A percentile compares a stretch with the other conserved stretches of the same genome.
Conservation (phyloP, 2,797 vertebrate species). For the Onychomys torridus region DNA sequence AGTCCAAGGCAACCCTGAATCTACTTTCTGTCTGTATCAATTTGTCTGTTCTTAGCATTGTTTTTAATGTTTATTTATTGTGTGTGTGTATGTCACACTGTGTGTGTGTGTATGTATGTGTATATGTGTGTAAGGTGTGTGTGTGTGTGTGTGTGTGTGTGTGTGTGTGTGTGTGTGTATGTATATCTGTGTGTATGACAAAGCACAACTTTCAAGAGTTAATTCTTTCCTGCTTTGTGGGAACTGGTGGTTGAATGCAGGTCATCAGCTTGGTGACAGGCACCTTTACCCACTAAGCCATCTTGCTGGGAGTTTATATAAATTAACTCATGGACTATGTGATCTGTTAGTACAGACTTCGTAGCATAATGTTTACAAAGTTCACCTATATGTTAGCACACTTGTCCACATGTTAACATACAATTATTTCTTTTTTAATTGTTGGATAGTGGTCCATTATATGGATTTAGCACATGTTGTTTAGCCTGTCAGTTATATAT, state of each 20-base stretch:
- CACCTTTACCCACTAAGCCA: neutral
- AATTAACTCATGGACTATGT: neutral
- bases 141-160: neutral
- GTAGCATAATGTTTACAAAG: slow-evolving; percentile 12
- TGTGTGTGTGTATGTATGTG: neutral
- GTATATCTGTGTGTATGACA: neutral
- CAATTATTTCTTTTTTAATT: neutral
- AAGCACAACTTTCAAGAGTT: neutral
- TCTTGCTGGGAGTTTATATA: neutral
- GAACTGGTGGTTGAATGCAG: neutral
- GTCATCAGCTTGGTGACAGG: too few species aligned
- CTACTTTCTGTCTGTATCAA: neutral
- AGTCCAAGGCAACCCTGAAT: neutral
- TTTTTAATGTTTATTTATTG: neutral
- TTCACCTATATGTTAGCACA: neutral
- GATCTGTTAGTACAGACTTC: neutral
- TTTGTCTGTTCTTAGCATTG: neutral
- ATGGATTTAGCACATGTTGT: neutral
- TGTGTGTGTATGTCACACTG: neutral
- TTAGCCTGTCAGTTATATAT: neutral
- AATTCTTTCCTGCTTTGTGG: neutral
- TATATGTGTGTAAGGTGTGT: neutral
- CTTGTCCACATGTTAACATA: neutral
- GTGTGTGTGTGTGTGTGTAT: neutral
- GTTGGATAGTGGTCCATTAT: neutral